phyloP scores from a whole-genome alignment of 1,140 invertebrate species.

The Camponotus floridanus region DNA sequence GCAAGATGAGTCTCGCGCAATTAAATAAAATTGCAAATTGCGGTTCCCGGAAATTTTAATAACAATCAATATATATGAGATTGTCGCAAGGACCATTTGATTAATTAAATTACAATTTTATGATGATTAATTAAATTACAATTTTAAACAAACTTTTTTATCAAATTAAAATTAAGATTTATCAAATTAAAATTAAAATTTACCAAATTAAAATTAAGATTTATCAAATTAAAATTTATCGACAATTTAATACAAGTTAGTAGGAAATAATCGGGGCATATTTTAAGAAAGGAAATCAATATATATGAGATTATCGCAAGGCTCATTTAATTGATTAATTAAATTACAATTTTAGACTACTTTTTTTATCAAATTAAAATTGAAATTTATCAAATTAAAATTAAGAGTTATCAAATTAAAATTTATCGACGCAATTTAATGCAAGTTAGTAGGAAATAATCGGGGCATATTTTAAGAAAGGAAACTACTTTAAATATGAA shows the following conservation, averaged over 20 bases:
- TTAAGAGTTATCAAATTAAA: background rate
- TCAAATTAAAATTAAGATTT: background rate
- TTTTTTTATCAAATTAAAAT: too few relatives aligned
- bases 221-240: background rate
- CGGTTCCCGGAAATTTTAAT: background rate
- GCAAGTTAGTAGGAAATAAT: background rate
- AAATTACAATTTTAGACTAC: too few relatives aligned
- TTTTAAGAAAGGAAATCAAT: background rate
- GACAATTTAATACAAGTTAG: background rate
- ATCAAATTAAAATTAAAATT: too few relatives aligned
- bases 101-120: background rate
- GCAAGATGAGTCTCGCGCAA: conserved; percentile 20
- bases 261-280: background rate
- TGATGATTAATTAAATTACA: background rate
- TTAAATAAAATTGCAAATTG: conserved; percentile 45
- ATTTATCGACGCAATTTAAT: background rate
- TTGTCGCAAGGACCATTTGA: background rate
- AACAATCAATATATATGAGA: background rate
- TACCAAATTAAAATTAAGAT: too few relatives aligned
- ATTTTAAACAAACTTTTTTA: background rate
- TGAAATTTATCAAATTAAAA: too few relatives aligned
- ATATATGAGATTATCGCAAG: too few relatives aligned
- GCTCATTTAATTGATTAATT: too few relatives aligned
- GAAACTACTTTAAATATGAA: background rate
- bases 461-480: background rate